phyloP scores from a whole-genome alignment of 2,888 invertebrate species.

The Unio delphinus region DNA sequence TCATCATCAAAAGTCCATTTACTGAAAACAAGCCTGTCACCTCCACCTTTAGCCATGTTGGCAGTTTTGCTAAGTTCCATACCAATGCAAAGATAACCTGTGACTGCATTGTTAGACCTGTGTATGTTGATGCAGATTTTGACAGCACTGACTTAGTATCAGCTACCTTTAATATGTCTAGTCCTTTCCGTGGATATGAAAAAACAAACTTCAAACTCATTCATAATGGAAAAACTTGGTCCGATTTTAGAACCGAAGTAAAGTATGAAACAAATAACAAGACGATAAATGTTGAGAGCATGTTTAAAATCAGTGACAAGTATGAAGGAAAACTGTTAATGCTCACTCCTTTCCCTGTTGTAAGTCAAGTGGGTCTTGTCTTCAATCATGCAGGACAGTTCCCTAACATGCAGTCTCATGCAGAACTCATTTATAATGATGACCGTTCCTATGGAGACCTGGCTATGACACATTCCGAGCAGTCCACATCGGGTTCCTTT shows the following conservation, averaged over 20 bases:
- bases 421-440: conserved; percentile 33
- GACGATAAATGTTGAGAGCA: conserved; percentile 31
- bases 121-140: conserved; percentile 21
- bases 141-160: conserved; percentile 18
- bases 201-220: conserved; percentile 23
- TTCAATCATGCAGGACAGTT: conserved; percentile 29
- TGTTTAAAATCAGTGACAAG: conserved; percentile 25
- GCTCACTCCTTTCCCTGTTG: conserved; percentile 37
- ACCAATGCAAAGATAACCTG: conserved; percentile 36
- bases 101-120: conserved; percentile 26
- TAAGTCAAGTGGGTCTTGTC: conserved; percentile 27
- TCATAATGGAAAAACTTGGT: conserved; percentile 26
- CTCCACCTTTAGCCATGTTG: conserved; percentile 37
- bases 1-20: conserved; percentile 37
- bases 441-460: conserved; percentile 20
- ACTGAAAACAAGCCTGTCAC: conserved; percentile 28
- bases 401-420: conserved; percentile 28
- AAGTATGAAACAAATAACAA: conserved; percentile 42
- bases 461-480: conserved; percentile 19
- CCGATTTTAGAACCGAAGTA: conserved; percentile 29
- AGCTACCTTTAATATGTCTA: conserved; percentile 31
- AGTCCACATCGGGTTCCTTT: conserved; percentile 19
- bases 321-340: conserved; percentile 29
- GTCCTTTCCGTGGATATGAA: conserved; percentile 43
- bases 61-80: conserved; percentile 27